Conservation (phyloP, 1,140 invertebrate species). For the Ephestia elutella region DNA sequence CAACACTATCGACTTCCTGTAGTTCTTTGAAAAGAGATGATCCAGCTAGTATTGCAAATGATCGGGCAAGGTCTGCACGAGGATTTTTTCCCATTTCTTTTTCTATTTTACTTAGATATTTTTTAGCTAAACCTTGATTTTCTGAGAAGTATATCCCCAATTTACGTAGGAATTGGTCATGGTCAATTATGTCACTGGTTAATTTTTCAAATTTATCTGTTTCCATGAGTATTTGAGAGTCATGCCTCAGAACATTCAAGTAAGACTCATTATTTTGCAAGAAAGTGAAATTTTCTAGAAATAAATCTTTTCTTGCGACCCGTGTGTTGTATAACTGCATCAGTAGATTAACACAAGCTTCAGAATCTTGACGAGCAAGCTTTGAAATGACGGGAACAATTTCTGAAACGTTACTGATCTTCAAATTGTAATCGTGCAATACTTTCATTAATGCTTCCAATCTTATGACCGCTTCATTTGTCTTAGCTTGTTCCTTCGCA, state of each 20-base stretch:
- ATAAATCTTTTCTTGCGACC: constrained; percentile 35
- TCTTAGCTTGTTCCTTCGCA: constrained; percentile 2
- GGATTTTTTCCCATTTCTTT: constrained; percentile 13
- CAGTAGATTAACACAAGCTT: constrained; percentile 20
- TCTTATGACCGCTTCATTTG: neutral
- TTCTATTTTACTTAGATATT: constrained; percentile 22
- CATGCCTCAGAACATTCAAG: constrained; percentile 35
- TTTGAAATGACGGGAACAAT: constrained; percentile 13
- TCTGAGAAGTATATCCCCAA: constrained; percentile 43
- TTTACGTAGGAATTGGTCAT: constrained; percentile 35
- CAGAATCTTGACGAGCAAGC: constrained; percentile 21
- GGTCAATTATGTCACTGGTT: constrained; percentile 17
- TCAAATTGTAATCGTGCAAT: constrained; percentile 12
- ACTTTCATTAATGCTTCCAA: constrained; percentile 16
- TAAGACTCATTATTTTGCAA: constrained; percentile 32
- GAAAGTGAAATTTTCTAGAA: constrained; percentile 29
- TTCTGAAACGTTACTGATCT: neutral
- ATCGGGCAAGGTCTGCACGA: constrained; percentile 22
- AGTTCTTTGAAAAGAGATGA: constrained; percentile 2
- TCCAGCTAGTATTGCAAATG: constrained; percentile 14
- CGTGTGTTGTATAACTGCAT: constrained; percentile 25
- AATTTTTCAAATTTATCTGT: constrained; percentile 6
- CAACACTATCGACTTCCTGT: constrained; percentile 5
- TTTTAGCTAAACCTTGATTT: constrained; percentile 29
- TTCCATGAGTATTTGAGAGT: constrained; percentile 9